Conservation (phyloP, 2,888 invertebrate species). For the Phyllotreta striolata region DNA sequence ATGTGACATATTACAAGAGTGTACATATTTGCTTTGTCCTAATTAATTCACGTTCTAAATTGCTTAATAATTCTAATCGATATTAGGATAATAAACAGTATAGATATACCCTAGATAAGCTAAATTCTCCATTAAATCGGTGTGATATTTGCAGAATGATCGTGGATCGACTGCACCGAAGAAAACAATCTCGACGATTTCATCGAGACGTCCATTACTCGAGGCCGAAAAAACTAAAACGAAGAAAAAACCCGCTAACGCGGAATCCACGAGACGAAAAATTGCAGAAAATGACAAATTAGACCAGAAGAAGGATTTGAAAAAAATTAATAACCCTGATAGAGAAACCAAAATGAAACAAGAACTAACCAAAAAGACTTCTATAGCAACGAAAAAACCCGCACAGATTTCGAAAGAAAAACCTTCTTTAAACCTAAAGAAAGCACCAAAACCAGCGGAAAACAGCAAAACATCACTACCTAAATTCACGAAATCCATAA, state of each 20-base stretch:
- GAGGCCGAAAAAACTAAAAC: constrained; percentile 3
- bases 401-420: not conserved
- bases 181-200: not conserved
- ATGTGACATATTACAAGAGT: not conserved
- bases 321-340: not conserved
- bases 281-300: not conserved
- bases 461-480: not conserved
- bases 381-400: not conserved
- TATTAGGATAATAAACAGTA: no score
- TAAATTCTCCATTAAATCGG: no score
- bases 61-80: no score
- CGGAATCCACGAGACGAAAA: not conserved
- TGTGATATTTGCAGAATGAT: constrained; percentile 1
- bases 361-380: not conserved
- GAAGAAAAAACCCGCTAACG: constrained; percentile 3
- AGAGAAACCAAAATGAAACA: constrained; percentile 1
- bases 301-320: not conserved
- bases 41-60: no score
- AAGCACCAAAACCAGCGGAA: constrained; percentile 1
- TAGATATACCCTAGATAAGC: no score
- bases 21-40: no score
- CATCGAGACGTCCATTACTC: constrained; percentile 1
- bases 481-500: constrained; percentile 18
- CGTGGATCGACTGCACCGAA: constrained; percentile 5
- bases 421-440: not conserved